A percentile compares a stretch with the other conserved stretches of the same genome.
phyloP scores from a whole-genome alignment of 2,113 vertebrate genomes.

The Steatornis caripensis region DNA sequence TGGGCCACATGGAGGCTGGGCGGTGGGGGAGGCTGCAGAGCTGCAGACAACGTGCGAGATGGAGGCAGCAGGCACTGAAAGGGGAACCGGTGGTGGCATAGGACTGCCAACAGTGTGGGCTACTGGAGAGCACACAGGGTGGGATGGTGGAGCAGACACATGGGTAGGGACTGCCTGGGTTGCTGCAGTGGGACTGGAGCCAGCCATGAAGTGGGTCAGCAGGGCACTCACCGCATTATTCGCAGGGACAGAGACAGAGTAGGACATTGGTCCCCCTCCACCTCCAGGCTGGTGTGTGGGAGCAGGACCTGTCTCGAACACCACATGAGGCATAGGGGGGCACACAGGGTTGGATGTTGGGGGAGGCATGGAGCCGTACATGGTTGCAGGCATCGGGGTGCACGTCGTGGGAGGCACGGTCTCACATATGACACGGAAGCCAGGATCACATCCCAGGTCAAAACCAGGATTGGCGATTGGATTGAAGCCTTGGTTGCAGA shows the following conservation, averaged over 20 bases:
- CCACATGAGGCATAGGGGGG: slow-evolving; percentile 4
- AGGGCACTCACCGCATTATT: slow-evolving; percentile 57
- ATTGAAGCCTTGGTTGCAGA: slow-evolving; percentile 47
- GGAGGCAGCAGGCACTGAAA: not conserved
- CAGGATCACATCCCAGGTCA: not conserved
- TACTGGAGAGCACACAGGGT: not conserved
- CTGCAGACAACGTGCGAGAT: not conserved
- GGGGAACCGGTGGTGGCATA: not conserved
- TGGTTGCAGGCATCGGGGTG: not conserved
- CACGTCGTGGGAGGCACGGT: not conserved
- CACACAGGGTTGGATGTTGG: not conserved
- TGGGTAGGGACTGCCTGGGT: slow-evolving; percentile 7
- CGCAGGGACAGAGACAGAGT: slow-evolving; percentile 33
- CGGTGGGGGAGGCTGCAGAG: not conserved
- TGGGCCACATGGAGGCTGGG: not conserved
- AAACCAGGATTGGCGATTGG: not conserved
- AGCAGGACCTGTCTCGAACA: slow-evolving; percentile 24
- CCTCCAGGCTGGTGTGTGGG: not conserved
- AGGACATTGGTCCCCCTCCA: not conserved
- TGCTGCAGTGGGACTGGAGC: not conserved
- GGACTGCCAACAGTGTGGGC: not conserved
- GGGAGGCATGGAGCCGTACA: not conserved
- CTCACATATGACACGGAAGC: slow-evolving; percentile 38
- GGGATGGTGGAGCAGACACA: not conserved
- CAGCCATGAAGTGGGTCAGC: slow-evolving; percentile 46